phyloP scores from a whole-genome alignment of 92 coral and sea anemone species.

The Bergia puertoricense region DNA sequence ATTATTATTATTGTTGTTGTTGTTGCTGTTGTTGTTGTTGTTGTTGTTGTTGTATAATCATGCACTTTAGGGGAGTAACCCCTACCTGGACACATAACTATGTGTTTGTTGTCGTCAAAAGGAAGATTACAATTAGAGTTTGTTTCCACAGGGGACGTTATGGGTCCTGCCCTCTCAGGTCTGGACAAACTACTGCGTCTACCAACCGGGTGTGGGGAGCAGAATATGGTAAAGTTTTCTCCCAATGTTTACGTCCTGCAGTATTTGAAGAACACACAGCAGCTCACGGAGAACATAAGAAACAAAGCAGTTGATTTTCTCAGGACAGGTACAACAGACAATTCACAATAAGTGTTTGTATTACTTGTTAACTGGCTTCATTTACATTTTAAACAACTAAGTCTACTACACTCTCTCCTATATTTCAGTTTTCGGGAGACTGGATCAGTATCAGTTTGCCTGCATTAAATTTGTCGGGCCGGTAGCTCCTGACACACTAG shows the following conservation, averaged over 20 bases:
- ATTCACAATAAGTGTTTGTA: not conserved
- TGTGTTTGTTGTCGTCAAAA: too few species aligned
- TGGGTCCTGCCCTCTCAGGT: conserved; percentile 51
- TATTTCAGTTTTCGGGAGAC: too few species aligned
- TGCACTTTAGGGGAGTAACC: too few species aligned
- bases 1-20: too few species aligned
- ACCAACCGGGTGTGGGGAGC: conserved; percentile 56
- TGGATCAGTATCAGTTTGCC: too few species aligned
- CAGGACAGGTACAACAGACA: conserved; percentile 8
- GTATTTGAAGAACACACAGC: conserved; percentile 40
- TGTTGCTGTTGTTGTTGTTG: too few species aligned
- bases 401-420: too few species aligned
- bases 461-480: too few species aligned
- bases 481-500: too few species aligned
- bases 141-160: conserved; percentile 29
- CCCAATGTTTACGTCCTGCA: conserved; percentile 54
- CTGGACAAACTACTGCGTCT: conserved; percentile 38
- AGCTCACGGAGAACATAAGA: conserved; percentile 31
- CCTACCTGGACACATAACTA: too few species aligned
- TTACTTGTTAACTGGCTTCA: not conserved
- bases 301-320: conserved; percentile 38
- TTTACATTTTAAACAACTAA: too few species aligned
- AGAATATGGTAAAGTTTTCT: conserved; percentile 53
- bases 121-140: not conserved
- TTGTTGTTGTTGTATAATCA: too few species aligned